Evolutionary conservation across 53 echinoderm and acorn worm genomes (phyloP).

Genomic region (Crossaster papposus): DNA sequence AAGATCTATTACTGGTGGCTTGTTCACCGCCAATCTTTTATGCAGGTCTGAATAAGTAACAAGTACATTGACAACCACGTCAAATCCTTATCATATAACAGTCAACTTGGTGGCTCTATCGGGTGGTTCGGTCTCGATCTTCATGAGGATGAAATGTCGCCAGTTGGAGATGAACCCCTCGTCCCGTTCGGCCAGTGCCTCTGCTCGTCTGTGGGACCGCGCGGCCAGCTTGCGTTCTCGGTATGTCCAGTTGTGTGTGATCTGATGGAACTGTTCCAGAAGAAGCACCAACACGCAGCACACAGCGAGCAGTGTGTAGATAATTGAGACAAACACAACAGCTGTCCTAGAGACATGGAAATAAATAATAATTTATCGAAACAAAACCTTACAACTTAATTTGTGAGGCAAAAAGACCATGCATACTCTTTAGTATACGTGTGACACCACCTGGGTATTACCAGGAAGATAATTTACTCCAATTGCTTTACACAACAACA

Average conservation of each 20-base stretch:
- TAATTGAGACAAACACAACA: slow-evolving; percentile 74
- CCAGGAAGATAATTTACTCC: no score
- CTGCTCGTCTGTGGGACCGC: slow-evolving; percentile 32
- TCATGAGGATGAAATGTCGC: slow-evolving; percentile 69
- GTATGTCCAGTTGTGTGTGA: slow-evolving; percentile 93
- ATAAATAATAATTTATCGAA: not conserved
- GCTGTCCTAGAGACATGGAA: slow-evolving; percentile 56
- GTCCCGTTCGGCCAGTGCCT: slow-evolving; percentile 51
- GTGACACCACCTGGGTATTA: no score
- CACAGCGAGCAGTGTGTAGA: slow-evolving; percentile 67
- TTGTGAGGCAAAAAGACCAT: not conserved
- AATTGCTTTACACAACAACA: no score
- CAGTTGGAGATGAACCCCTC: slow-evolving; percentile 77
- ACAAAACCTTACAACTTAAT: not conserved
- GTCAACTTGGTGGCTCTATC: not conserved
- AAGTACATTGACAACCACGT: not conserved
- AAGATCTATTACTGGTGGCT: not conserved
- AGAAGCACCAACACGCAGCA: slow-evolving; percentile 63
- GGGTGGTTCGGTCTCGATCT: not conserved
- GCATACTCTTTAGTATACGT: not conserved
- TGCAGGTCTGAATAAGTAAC: not conserved
- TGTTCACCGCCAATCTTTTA: not conserved
- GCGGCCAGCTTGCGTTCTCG: slow-evolving; percentile 68
- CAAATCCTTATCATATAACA: slow-evolving; percentile 5
- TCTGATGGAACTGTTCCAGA: slow-evolving; percentile 76